Base-by-base conservation (phyloP, 2,888 invertebrate species). In the Parnassius apollo region DNA sequence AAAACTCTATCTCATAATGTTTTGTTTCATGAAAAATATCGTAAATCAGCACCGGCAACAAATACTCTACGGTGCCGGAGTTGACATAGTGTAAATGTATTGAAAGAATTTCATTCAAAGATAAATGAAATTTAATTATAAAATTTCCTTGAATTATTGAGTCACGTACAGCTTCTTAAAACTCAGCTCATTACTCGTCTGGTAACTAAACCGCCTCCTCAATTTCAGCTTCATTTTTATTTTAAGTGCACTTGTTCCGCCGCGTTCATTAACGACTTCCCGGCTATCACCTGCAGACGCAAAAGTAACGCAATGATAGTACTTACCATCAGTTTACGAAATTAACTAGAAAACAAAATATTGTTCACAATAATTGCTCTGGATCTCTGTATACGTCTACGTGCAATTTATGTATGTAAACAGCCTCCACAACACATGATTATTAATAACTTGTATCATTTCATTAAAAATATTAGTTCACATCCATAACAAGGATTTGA, bases 241-340 rank as follows among this genome's bases (percentile, higher is more conserved):
- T 78, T 79, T 74, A 78, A 76, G 77, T 77, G 74, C 75, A 74
- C 75, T 75, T 72, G 69, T 75, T 76, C 73, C 70, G 74, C 69
- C 68, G 65, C 68, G 66, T 71, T 77, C 74, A 67, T 76, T 78
- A 78, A 75, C 69, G 68, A 71, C 69, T 65, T 64, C 67, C 69
- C 69, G 50, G 65, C 64, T 60, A 65, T 68, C 65, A 61, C 66
- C 66, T 62, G 53, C 55, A 60, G 57, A 49, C 13, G 49, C 49
- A 49, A 4, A 13, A 49, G 0, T 8, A 49, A 49, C 49, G 13
- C 7, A 13, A 1, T 49, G 13, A 9, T 7, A 18, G 48, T 13
- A n/a, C 48, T 13, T 49, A 49, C 49, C 13, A 49, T 9, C 13
- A 13, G 9, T 44, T 44, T 44, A 44, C 11, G 11, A 44, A 35